Evolutionary conservation across 2,888 invertebrate species (phyloP).

Genomic region (Junonia oenone): DNA sequence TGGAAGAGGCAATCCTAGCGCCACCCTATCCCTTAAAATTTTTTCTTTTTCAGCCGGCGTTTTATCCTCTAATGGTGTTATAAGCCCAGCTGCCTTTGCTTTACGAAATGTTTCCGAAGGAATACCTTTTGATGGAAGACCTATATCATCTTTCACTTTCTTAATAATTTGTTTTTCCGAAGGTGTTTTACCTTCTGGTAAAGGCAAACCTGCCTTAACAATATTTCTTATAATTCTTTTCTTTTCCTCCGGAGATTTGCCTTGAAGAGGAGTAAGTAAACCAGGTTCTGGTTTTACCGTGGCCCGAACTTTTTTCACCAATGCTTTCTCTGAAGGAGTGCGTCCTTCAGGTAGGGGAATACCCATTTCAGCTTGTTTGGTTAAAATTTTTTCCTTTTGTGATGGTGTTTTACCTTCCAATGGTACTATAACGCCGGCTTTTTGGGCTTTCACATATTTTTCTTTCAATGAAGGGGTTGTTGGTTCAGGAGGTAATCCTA

Average conservation of each 20-base stretch:
- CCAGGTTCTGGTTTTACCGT: constrained; percentile 4
- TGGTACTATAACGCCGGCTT: constrained; percentile 38
- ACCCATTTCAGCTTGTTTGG: constrained; percentile 20
- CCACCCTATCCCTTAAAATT: constrained; percentile 16
- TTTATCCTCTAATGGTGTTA: constrained; percentile 37
- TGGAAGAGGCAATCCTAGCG: constrained; percentile 20
- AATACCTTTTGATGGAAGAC: constrained; percentile 35
- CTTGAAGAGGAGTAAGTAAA: constrained; percentile 29
- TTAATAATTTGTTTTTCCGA: constrained; percentile 40
- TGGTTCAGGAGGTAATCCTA: constrained; percentile 35
- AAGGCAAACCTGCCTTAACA: constrained; percentile 35
- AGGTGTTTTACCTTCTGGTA: constrained; percentile 40
- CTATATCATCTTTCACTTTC: constrained; percentile 38
- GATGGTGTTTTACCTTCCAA: constrained; percentile 39
- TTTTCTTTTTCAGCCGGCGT: constrained; percentile 32
- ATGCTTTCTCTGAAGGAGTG: constrained; percentile 23
- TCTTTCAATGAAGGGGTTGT: constrained; percentile 33
- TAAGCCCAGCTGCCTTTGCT: constrained; percentile 35
- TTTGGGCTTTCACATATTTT: constrained; percentile 36
- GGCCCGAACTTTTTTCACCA: constrained; percentile 16
- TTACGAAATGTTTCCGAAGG: constrained; percentile 27
- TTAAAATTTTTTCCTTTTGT: constrained; percentile 31
- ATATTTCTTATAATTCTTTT: constrained; percentile 33
- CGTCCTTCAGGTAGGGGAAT: constrained; percentile 24
- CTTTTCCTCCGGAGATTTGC: constrained; percentile 35